These are phyloP conservation scores for Myanophis thanlyinensis DNA, from an alignment of 2,113 vertebrate genomes.

Conservation along the genomic window DNA sequence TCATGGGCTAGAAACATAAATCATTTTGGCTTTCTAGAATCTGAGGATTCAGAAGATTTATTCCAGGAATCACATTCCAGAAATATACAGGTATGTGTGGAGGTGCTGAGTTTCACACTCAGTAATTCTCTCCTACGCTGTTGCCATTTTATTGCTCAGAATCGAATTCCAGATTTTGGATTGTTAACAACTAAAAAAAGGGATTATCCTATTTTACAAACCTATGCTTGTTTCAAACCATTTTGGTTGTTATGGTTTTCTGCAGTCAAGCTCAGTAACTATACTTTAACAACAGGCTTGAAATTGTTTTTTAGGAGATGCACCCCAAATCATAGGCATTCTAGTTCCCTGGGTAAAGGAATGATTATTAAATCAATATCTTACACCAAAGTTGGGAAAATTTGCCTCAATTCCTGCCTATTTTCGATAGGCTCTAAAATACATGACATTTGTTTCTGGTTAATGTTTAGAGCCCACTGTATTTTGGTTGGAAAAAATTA, in stretches of 20 bases:
- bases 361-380: background rate
- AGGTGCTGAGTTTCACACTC: background rate
- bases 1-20: background rate
- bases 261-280: background rate
- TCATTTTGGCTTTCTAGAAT: background rate
- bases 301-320: background rate
- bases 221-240: background rate
- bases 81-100: background rate
- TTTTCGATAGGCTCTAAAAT: background rate
- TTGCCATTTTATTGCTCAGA: constrained; percentile 37
- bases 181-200: background rate
- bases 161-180: background rate
- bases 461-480: background rate
- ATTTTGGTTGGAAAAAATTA: background rate
- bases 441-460: background rate
- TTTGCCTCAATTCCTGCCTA: background rate
- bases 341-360: background rate
- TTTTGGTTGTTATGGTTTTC: background rate
- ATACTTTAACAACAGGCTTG: background rate
- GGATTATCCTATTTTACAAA: background rate
- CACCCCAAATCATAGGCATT: background rate
- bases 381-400: background rate
- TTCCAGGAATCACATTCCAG: too few relatives aligned
- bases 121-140: background rate
- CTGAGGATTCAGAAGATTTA: background rate